These are phyloP conservation scores for Pecten maximus DNA, from an alignment of 2,888 invertebrate species.

Conservation along the genomic window DNA sequence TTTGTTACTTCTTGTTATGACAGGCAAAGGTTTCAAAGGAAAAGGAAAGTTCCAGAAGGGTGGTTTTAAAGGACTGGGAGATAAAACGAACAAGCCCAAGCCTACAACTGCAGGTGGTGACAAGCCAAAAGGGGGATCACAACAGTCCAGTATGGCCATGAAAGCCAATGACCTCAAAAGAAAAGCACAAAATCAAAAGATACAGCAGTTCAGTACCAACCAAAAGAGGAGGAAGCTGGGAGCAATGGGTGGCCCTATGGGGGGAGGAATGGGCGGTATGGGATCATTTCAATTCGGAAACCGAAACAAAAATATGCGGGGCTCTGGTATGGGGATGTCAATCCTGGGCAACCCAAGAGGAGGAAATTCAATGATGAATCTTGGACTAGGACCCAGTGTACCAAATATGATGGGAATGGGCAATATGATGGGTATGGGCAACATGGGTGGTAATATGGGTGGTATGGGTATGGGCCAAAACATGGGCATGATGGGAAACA, in stretches of 20 bases:
- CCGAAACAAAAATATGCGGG: not conserved
- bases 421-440: conserved; percentile 6
- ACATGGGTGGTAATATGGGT: not conserved
- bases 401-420: conserved; percentile 27
- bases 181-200: conserved; percentile 11
- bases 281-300: not conserved
- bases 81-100: not conserved
- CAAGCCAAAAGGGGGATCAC: not conserved
- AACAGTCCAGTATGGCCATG: not conserved
- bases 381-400: not conserved
- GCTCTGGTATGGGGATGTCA: not conserved
- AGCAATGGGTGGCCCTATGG: not conserved
- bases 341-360: conserved; percentile 4
- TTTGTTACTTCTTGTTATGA: no score
- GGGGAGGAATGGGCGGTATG: not conserved
- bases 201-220: not conserved
- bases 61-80: not conserved
- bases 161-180: conserved; percentile 22
- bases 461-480: not conserved
- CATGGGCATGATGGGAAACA: conserved; percentile 3
- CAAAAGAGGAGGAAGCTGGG: not conserved
- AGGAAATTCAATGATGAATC: not conserved
- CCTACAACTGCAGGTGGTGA: not conserved
- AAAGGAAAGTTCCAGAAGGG: conserved; percentile 29
- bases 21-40: not conserved